Percentiles rank a stretch among this genome's conserved stretches.
These are phyloP conservation scores for Microtus ochrogaster DNA, from an alignment of 2,113 vertebrate species.

Conservation along the genomic window DNA sequence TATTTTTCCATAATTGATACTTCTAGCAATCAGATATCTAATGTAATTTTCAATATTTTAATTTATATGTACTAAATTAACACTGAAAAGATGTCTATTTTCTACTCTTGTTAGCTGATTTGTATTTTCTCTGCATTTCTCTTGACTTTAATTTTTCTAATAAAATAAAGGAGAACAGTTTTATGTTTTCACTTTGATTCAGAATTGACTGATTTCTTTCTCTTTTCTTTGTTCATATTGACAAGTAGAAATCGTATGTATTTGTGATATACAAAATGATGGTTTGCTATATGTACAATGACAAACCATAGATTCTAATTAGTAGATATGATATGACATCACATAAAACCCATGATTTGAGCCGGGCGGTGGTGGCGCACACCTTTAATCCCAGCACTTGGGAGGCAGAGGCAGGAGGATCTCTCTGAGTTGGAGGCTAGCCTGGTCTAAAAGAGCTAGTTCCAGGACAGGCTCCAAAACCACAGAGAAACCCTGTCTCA, in stretches of 20 bases:
- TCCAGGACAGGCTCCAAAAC: no score
- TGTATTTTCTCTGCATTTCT: conserved; percentile 29
- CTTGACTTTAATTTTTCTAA: conserved; percentile 48
- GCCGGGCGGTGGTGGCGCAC: no score
- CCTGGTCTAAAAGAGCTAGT: no score
- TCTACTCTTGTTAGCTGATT: not conserved
- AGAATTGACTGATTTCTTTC: not conserved
- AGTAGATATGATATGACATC: conserved; percentile 41
- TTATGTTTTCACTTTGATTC: conserved; percentile 7
- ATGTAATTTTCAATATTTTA: conserved; percentile 42
- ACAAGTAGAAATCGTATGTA: not conserved
- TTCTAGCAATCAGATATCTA: conserved; percentile 6
- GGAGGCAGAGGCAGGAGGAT: no score
- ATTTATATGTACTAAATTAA: not conserved
- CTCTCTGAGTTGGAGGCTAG: no score
- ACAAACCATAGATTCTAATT: conserved; percentile 42
- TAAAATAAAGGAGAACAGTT: not conserved
- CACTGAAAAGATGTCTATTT: conserved; percentile 10
- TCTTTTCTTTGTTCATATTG: not conserved
- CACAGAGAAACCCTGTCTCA: no score
- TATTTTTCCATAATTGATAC: conserved; percentile 26
- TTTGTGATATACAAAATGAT: not conserved
- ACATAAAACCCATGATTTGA: not conserved
- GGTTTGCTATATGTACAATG: not conserved
- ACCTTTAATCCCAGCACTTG: no score